Percentiles rank a stretch among this genome's conserved stretches.
Conservation (phyloP, 2,797 vertebrate species). For the Acestrorhynchus altus region DNA sequence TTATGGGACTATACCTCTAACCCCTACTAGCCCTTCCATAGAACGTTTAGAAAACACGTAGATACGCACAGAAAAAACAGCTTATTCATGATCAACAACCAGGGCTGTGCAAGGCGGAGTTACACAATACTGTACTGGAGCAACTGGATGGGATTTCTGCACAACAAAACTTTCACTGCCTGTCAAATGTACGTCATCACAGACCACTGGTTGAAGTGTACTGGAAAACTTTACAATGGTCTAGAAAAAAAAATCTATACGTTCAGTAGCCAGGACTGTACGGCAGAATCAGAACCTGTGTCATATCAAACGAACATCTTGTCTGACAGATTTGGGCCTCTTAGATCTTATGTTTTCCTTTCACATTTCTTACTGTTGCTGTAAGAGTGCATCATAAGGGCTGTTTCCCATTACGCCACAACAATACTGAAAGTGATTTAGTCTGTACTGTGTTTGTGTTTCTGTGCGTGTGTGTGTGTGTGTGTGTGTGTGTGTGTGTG, state of each 20-base stretch:
- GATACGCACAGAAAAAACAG: neutral
- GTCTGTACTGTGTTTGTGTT: neutral
- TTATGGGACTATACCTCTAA: neutral
- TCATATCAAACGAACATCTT: slow-evolving; percentile 19
- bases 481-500: slow-evolving; percentile 14
- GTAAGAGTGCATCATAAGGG: slow-evolving; percentile 12
- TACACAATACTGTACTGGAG: neutral
- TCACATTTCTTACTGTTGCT: slow-evolving; percentile 27
- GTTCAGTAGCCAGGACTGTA: slow-evolving; percentile 3
- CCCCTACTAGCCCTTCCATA: neutral
- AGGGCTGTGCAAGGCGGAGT: neutral
- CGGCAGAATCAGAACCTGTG: slow-evolving; percentile 17
- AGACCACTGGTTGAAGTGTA: neutral
- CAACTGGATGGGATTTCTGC: neutral
- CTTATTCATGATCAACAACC: neutral
- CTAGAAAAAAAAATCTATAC: neutral
- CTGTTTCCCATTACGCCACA: slow-evolving; percentile 32
- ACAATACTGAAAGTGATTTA: slow-evolving; percentile 34
- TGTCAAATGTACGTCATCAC: neutral
- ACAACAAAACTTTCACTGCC: slow-evolving; percentile 3
- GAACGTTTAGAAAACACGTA: neutral
- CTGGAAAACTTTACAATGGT: neutral
- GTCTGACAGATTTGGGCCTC: slow-evolving; percentile 38
- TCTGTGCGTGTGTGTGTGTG: neutral
- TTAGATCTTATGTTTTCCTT: slow-evolving; percentile 42